Base-by-base conservation (phyloP, 2,797 vertebrate genomes). In the Onychomys torridus region DNA sequence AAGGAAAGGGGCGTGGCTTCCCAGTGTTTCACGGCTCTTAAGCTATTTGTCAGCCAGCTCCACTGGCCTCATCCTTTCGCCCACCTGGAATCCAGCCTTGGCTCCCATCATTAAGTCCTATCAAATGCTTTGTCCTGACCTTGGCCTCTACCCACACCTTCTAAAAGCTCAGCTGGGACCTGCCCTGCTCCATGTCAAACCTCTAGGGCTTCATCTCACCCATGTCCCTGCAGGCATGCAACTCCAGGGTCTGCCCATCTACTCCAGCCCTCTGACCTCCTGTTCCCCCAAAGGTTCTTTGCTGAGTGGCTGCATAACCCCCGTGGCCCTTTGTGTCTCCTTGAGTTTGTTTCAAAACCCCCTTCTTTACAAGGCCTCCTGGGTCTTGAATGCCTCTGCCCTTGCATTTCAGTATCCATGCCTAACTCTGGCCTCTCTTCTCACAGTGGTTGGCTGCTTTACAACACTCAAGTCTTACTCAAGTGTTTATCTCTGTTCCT, bases 1-100 rank as follows among this genome's bases (percentile, higher is more conserved):
- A 0, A 2, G 43, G 2, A 5, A 16, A 43, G 40, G 40, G 0
- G 0, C 55, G 49, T 0, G 9, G 49, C 0, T 40, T n/a, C 63
- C 21, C 25, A 69, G 49, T 0, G 27, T 55, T 46, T 65, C 4
- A 0, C 0, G n/a, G 40, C 23, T 49, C 14, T 17, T 23, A 2
- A 1, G 2, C 29, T 25, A 37, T 13, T 2, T n/a, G 23, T 59
- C n/a, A 37, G 25, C 40, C 5, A 14, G 3, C 4, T 14, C 12
- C 43, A 27, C 6, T 0, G 6, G 2, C 32, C 34, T 61, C 37
- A 2, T 25, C 71, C 59, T 61, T 27, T 43, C 52, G 29, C 52
- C 43, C 6, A 5, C 5, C 65, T 10, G n/a, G 71, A 90, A 40
- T 19, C 55, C 27, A 52, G 8, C 55, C 46, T 3, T 4, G 2